Conservation (phyloP, 2,797 vertebrate genomes). For the Thripadectes ignobilis region DNA sequence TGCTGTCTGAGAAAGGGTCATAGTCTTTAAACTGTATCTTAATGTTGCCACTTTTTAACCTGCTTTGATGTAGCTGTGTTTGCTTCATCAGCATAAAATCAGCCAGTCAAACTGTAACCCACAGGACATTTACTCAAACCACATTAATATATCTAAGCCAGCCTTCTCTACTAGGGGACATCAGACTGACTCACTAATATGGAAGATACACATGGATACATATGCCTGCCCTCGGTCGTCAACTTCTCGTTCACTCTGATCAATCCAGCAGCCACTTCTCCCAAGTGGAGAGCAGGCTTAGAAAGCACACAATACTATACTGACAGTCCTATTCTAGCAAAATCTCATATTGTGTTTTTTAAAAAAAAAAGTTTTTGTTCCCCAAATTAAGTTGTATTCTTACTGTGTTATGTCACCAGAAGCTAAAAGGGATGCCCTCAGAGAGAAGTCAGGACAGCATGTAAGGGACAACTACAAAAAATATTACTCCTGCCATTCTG, state of each 20-base stretch:
- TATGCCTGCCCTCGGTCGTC: accelerated
- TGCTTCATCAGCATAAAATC: background rate
- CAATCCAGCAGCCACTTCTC: background rate
- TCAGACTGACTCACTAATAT: background rate
- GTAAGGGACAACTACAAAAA: background rate
- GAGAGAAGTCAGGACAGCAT: background rate
- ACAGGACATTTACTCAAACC: background rate
- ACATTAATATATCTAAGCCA: background rate
- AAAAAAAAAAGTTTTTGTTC: background rate
- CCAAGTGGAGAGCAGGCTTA: background rate
- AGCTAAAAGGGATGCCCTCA: background rate
- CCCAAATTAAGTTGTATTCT: background rate
- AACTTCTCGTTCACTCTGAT: background rate
- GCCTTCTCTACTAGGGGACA: background rate
- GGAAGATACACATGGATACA: background rate
- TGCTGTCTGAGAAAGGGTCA: background rate
- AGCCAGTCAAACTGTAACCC: background rate
- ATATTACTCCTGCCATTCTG: background rate
- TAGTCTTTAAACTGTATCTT: background rate
- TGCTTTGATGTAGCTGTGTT: background rate
- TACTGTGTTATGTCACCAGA: background rate
- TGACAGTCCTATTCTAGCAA: background rate
- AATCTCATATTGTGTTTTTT: background rate
- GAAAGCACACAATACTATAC: background rate
- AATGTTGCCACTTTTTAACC: background rate